phyloP scores from a whole-genome alignment of 2,797 vertebrate genomes.

The Morelia viridis region DNA sequence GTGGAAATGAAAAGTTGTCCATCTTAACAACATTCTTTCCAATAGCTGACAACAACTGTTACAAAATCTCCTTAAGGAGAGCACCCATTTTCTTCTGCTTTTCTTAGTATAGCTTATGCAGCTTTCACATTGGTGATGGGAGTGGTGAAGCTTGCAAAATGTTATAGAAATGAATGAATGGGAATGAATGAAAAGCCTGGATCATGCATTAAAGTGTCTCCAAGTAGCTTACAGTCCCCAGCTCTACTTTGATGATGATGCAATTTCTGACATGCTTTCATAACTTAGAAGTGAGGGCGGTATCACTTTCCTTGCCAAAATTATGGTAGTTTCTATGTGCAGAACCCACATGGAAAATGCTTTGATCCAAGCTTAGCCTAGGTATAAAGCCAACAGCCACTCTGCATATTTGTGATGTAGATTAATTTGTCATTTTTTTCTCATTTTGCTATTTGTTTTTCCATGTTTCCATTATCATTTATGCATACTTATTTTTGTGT shows the following conservation, averaged over 20 bases:
- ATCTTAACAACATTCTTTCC: neutral
- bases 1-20: neutral
- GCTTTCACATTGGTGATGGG: neutral
- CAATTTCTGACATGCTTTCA: neutral
- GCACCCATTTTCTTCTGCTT: neutral
- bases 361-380: neutral
- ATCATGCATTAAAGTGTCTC: neutral
- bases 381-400: neutral
- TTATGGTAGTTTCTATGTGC: neutral
- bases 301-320: neutral
- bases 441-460: neutral
- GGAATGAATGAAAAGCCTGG: neutral
- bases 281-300: neutral
- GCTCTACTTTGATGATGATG: neutral
- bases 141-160: neutral
- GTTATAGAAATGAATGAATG: neutral
- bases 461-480: neutral
- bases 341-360: neutral
- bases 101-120: neutral
- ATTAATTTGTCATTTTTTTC: neutral
- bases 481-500: neutral
- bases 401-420: neutral
- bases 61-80: neutral
- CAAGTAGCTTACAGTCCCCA: neutral
- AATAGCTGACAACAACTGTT: neutral